These are phyloP conservation scores for Etheostoma perlongum DNA, from an alignment of 2,797 vertebrate species.

Conservation along the genomic window DNA sequence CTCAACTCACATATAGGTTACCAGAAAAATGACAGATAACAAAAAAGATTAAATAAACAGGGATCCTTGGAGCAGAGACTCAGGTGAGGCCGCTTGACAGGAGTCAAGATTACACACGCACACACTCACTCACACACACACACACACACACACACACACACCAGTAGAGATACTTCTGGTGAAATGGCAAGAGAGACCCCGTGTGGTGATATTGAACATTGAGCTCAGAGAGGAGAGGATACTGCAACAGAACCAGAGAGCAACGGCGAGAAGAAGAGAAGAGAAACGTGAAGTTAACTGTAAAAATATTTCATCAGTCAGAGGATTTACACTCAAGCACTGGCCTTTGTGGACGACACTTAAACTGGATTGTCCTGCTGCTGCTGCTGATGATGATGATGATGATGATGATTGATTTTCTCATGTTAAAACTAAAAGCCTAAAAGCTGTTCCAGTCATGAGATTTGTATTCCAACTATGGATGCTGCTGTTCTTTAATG, in stretches of 20 bases:
- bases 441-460: conserved; percentile 10
- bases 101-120: conserved; percentile 27
- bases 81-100: conserved; percentile 46
- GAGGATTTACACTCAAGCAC: background rate
- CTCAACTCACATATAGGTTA: conserved; percentile 29
- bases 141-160: background rate
- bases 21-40: conserved; percentile 39
- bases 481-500: conserved; percentile 11
- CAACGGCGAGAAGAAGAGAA: conserved; percentile 13
- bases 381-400: background rate
- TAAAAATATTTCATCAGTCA: conserved; percentile 1
- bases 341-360: background rate
- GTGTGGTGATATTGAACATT: conserved; percentile 61
- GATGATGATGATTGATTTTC: background rate
- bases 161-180: conserved; percentile 26
- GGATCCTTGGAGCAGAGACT: conserved; percentile 49
- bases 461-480: background rate
- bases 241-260: conserved; percentile 47
- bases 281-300: conserved; percentile 58
- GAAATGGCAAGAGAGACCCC: conserved; percentile 82
- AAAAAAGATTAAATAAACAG: conserved; percentile 33
- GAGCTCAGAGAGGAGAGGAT: conserved; percentile 1
- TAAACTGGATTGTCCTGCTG: background rate
- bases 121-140: no score
- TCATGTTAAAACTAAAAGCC: conserved; percentile 16